Evolutionary conservation across 53 echinoderm and acorn worm genomes (phyloP).

Genomic region (Paracentrotus lividus): DNA sequence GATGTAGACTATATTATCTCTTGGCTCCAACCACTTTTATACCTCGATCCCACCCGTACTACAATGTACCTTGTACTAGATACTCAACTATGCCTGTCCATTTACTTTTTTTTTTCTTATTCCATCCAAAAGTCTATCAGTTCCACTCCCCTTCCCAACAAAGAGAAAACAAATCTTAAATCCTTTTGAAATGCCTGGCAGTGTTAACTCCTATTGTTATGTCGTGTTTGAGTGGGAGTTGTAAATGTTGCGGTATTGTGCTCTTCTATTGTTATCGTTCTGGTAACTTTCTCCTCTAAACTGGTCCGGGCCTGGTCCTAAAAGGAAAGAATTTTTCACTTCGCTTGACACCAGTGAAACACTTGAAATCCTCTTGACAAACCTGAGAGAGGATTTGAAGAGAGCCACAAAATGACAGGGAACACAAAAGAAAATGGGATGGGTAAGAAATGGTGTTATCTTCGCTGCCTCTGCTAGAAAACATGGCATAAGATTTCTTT

Average conservation of each 20-base stretch:
- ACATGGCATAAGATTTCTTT: conserved; percentile 53
- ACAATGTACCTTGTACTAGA: neutral
- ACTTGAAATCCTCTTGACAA: conserved; percentile 42
- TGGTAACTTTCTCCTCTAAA: conserved; percentile 52
- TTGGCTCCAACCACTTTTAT: neutral
- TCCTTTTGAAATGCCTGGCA: neutral
- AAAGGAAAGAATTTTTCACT: conserved; percentile 32
- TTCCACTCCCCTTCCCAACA: neutral
- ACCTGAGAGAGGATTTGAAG: neutral
- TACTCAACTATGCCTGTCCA: conserved; percentile 16
- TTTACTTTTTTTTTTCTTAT: neutral
- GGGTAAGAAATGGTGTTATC: conserved; percentile 16
- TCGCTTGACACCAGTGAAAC: conserved; percentile 52
- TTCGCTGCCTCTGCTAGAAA: conserved; percentile 6
- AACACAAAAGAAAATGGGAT: conserved; percentile 20
- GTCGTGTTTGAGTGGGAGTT: conserved; percentile 39
- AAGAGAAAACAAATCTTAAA: conserved; percentile 41
- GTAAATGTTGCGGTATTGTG: conserved; percentile 57
- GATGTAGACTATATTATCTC: too few species aligned
- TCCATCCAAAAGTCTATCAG: neutral
- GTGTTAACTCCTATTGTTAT: conserved; percentile 65
- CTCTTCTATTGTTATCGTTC: neutral
- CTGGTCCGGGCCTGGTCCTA: conserved; percentile 49
- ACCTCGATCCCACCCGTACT: conserved; percentile 1
- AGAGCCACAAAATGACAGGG: neutral